Base-by-base conservation (phyloP, 2,888 invertebrate species). In the Nebria salina region DNA sequence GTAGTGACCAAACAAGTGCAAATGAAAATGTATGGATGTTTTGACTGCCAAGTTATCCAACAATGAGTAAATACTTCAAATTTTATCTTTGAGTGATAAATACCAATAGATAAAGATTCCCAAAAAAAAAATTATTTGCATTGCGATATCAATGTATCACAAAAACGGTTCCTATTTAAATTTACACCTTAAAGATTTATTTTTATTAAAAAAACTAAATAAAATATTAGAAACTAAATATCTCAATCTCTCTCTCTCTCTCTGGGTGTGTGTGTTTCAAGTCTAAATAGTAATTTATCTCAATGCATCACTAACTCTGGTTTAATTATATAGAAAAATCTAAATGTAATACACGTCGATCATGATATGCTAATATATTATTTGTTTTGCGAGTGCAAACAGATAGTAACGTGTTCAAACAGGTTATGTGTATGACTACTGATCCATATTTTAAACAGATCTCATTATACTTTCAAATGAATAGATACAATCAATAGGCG, bases 41-140 rank as follows among this genome's bases (percentile, higher is more conserved):
- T 54, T 68, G 77, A 54, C 77, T 64, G 77, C 42, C 9, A 43
- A 42, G 2, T 77, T 70, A 76, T 76, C 76, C 0, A n/a, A 20
- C 5, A 68, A 68, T 68, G 13, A 68, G 68, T 26, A 5, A 20
- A 25, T 68, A 68, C 26, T 26, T 68, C 68, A 68, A 7, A 68
- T 68, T 68, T 68, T 68, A 54, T 54, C 54, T 54, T 54, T 13
- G 54, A 11, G 54, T 54, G 54, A 54, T 54, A 54, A 54, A 54
- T 54, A 13, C 54, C 2, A 1, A 54, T 54, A 54, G 54, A 54
- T 54, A 54, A 54, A 54, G 54, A 54, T 54, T 54, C 13, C 7
- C 54, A 13, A 54, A 54, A 54, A 54, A 2, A 54, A 34, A 34
- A 20, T 20, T 43, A 43, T 43, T 54, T 54, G 54, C 54, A 54